A percentile compares a stretch with the other conserved stretches of the same genome.
Evolutionary conservation across 1,140 invertebrate species (phyloP).

Genomic region (Calosoma granatense): DNA sequence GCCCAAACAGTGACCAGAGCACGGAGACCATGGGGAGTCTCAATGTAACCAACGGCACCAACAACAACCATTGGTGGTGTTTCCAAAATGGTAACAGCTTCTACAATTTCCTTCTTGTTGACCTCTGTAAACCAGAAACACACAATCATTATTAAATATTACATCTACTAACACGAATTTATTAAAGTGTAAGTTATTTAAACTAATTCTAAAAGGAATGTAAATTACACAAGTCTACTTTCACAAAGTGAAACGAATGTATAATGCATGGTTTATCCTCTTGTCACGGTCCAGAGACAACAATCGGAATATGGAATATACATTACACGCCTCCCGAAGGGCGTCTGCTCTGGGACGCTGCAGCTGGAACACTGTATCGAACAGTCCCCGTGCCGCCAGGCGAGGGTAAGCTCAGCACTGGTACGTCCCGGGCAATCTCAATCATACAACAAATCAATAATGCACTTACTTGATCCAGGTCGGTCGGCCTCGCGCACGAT

Average conservation of each 20-base stretch:
- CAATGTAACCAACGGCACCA: constrained; percentile 96
- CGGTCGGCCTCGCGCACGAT: constrained; percentile 97
- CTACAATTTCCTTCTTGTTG: constrained; percentile 99
- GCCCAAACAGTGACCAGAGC: constrained; percentile 95
- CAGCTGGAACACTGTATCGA: constrained; percentile 31
- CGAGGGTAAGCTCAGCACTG: constrained; percentile 33
- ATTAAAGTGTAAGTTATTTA: constrained; percentile 25
- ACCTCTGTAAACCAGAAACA: constrained; percentile 61
- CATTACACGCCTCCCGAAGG: constrained; percentile 43
- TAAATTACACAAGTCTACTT: not conserved
- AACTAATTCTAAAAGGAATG: too few relatives aligned
- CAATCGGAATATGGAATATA: constrained; percentile 27
- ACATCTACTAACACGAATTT: constrained; percentile 29
- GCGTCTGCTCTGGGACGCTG: constrained; percentile 50
- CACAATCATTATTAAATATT: constrained; percentile 13
- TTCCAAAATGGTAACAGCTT: constrained; percentile 97
- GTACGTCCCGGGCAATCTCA: constrained; percentile 20
- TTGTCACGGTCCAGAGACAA: constrained; percentile 18
- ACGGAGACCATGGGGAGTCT: constrained; percentile 92
- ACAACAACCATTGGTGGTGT: constrained; percentile 97
- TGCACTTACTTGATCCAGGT: constrained; percentile 94
- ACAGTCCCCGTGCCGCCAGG: constrained; percentile 25
- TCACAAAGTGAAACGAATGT: not conserved
- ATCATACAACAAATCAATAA: constrained; percentile 23
- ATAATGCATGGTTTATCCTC: constrained; percentile 1